phyloP scores from a whole-genome alignment of 1,140 invertebrate species.

The Drosophila rufa region DNA sequence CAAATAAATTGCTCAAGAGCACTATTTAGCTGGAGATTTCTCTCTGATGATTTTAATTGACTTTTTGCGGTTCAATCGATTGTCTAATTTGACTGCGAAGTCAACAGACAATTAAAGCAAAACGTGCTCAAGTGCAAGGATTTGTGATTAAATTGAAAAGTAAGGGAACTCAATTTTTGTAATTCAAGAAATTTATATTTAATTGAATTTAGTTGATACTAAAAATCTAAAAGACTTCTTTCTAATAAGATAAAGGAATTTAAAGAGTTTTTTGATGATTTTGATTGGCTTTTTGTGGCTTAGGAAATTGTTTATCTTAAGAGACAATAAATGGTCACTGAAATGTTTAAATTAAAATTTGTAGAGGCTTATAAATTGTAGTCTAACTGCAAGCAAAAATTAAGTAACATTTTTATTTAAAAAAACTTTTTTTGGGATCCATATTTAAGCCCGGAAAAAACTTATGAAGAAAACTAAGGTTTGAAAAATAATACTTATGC shows the following conservation, averaged over 20 bases:
- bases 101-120: not conserved
- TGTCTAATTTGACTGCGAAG: conserved; percentile 14
- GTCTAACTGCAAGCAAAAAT: not conserved
- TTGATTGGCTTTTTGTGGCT: conserved; percentile 6
- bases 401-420: not conserved
- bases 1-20: conserved; percentile 25
- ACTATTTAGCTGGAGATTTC: conserved; percentile 6
- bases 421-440: too few relatives aligned
- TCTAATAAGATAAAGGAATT: not conserved
- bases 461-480: too few relatives aligned
- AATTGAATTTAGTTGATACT: not conserved
- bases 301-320: not conserved
- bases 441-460: too few relatives aligned
- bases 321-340: not conserved
- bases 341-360: too few relatives aligned
- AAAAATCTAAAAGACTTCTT: not conserved
- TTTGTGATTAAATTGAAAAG: not conserved
- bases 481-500: too few relatives aligned
- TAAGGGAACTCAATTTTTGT: not conserved
- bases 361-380: not conserved
- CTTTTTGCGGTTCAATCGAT: conserved; percentile 37
- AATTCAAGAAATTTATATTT: not conserved
- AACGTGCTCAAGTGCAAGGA: not conserved
- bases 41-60: conserved; percentile 32
- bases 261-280: not conserved